Percentiles rank a stretch among this genome's conserved stretches.
phyloP scores from a whole-genome alignment of 2,888 invertebrate species.

The Lampropteryx suffumata region DNA sequence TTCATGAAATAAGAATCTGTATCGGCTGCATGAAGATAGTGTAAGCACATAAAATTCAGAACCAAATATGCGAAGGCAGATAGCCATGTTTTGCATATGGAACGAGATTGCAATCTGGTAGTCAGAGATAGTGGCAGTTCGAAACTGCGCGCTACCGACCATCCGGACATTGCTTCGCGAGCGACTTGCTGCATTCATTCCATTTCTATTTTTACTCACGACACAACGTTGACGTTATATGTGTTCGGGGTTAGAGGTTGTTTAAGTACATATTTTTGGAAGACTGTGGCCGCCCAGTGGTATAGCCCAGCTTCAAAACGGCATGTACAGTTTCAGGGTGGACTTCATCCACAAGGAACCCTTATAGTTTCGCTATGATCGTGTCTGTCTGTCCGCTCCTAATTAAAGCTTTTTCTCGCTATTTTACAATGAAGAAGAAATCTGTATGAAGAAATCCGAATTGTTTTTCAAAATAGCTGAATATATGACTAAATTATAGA shows the following conservation, averaged over 20 bases:
- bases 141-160: conserved; percentile 24
- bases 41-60: conserved; percentile 22
- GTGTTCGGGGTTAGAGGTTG: background rate
- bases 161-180: conserved; percentile 24
- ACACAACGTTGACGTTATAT: background rate
- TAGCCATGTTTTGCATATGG: conserved; percentile 28
- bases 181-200: conserved; percentile 54
- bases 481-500: too few species aligned
- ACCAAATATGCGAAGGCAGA: conserved; percentile 25
- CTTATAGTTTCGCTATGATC: too few species aligned
- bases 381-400: too few species aligned
- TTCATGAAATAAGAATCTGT: conserved; percentile 16
- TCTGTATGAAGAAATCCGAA: too few species aligned
- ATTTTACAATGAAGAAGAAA: too few species aligned
- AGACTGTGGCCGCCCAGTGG: too few species aligned
- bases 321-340: too few species aligned
- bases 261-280: background rate
- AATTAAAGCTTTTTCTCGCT: too few species aligned
- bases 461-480: too few species aligned
- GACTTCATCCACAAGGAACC: too few species aligned
- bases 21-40: conserved; percentile 11
- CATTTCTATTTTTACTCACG: conserved; percentile 45
- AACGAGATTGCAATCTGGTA: conserved; percentile 41
- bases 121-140: conserved; percentile 23
- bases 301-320: too few species aligned